Base-by-base conservation (phyloP, 1,140 invertebrate genomes). In the Hycleus phaleratus region DNA sequence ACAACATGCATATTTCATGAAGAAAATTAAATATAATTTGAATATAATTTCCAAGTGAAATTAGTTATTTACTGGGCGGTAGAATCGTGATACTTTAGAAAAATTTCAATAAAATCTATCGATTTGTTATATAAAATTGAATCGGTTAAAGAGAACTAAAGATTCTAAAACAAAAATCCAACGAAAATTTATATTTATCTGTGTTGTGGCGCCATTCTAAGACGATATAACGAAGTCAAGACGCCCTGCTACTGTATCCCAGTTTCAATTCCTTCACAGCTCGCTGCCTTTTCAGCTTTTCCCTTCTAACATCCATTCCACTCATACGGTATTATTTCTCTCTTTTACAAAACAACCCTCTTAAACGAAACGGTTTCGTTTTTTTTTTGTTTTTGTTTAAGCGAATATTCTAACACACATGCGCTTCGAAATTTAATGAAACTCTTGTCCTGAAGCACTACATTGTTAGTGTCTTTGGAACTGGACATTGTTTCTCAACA, bases 1-100 rank as follows among this genome's bases (percentile, higher is more conserved):
- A 42, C 51, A 45, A 26, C 51, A 53, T 53, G 51, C 51, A 53
- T 53, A 53, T 53, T 53, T 53, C 51, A 53, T 53, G 51, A 53
- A 53, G 46, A 45, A 53, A 53, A 53, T 53, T 53, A 53, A 53
- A 53, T 53, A 53, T 53, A 53, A 53, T 53, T 53, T 53, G 51
- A 53, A 53, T 53, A 53, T 45, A 53, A 53, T 53, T 53, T 53
- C 51, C 44, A 53, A 53, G 51, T 46, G 42, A 53, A 45, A 53
- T 53, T 53, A 45, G 42, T 45, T 53, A 53, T 53, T 52, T 53
- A 42, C 42, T 26, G 40, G 26, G 51, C 12, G 32, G 11, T 45
- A 18, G 32, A 52, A 52, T n/a, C 32, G 32, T 32, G 32, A 32
- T 32, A 32, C 32, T 32, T 32, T 32, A 32, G 32, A 4, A 7